These are phyloP conservation scores for Acanthurus lineatus DNA, from an alignment of 2,797 vertebrate species.

Conservation along the genomic window DNA sequence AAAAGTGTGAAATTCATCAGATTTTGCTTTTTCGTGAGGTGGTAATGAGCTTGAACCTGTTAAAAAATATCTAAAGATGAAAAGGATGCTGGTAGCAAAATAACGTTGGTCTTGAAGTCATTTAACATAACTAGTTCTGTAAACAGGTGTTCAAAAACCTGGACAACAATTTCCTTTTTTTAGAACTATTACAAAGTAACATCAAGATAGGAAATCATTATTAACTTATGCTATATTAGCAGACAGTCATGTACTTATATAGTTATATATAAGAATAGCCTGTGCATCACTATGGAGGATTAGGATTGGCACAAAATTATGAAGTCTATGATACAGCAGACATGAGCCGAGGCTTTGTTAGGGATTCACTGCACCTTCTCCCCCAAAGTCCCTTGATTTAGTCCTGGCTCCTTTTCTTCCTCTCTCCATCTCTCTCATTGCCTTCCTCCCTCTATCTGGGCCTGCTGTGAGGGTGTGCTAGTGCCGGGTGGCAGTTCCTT, in stretches of 20 bases:
- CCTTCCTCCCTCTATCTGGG: slow-evolving; percentile 76
- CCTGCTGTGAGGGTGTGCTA: slow-evolving; percentile 77
- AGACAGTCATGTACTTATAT: slow-evolving; percentile 5
- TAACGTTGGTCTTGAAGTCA: not conserved
- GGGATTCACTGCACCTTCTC: slow-evolving; percentile 80
- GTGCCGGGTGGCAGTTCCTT: slow-evolving; percentile 83
- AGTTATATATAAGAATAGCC: slow-evolving; percentile 48
- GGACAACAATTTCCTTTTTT: not conserved
- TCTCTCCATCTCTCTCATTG: slow-evolving; percentile 72
- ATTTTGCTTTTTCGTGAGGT: not conserved
- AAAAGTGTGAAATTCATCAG: not conserved
- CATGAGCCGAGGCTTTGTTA: slow-evolving; percentile 80
- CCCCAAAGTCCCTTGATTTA: slow-evolving; percentile 81
- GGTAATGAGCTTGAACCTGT: not conserved
- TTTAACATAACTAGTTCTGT: not conserved
- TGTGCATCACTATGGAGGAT: slow-evolving; percentile 74
- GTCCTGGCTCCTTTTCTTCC: slow-evolving; percentile 71
- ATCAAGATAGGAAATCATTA: slow-evolving; percentile 6
- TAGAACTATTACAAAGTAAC: slow-evolving; percentile 4
- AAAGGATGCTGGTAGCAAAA: not conserved
- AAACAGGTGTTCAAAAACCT: not conserved
- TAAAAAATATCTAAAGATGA: not conserved
- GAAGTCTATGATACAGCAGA: slow-evolving; percentile 77
- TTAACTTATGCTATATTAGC: no score
- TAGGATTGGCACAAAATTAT: slow-evolving; percentile 76